Base-by-base conservation (phyloP, 2,888 invertebrate genomes). In the Lepidochitona cinerea region DNA sequence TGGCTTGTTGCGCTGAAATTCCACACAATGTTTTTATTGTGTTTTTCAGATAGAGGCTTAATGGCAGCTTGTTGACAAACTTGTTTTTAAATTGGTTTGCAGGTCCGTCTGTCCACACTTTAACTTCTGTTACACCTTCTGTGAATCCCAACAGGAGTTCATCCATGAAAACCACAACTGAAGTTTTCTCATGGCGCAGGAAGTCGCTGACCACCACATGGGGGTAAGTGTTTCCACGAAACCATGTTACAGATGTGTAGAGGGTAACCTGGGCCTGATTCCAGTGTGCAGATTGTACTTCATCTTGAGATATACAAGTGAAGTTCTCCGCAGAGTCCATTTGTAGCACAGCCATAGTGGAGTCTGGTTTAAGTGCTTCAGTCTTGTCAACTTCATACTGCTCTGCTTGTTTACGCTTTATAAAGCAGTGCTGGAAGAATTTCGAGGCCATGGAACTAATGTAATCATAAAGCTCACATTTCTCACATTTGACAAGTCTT, bases 1-100 rank as follows among this genome's bases (percentile, higher is more conserved):
- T 70, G 59, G 14, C 70, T 59, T 26, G 71, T 71, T 29, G 41
- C 32, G 41, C 65, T 71, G 65, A 65, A 65, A 41, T 71, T 71
- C 71, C 71, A 71, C n/a, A 32, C 4, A 7, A 59, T 59, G n/a
- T 4, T 66, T 70, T 26, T 33, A 32, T n/a, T n/a, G 9, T 32
- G 70, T n/a, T 29, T 70, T 9, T 35, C 18, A 59, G 36, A 53
- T 36, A 23, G 26, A 23, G 35, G 66, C 66, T 66, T 35, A 14
- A 70, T 59, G 9, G 6, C 59, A 59, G 36, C 1, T 37, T n/a
- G n/a, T 41, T 64, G 18, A 65, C 37, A 71, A 65, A 71, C 7
- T 35, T 37, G 64, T 65, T 71, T 65, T 71, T 71, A 26, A 71
- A 71, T 35, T 71, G 71, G 41, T 6, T 65, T 9, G 41, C 29